phyloP scores from a whole-genome alignment of 2,888 invertebrate genomes.

The Troides oblongomaculatus region DNA sequence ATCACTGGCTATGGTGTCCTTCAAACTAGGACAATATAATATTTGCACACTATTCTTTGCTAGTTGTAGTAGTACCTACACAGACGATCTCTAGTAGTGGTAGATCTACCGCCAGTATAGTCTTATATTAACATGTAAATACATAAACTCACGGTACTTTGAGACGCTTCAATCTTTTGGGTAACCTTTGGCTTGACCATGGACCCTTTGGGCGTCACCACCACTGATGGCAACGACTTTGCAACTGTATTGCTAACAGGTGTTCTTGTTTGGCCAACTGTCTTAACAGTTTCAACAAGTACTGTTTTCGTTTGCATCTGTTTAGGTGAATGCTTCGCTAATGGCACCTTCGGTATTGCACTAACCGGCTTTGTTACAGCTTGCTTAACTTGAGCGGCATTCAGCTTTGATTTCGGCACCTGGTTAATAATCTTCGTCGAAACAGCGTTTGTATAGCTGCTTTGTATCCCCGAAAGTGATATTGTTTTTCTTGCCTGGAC shows the following conservation, averaged over 20 bases:
- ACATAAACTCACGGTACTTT: constrained; percentile 42
- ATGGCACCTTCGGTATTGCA: constrained; percentile 17
- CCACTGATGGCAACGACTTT: constrained; percentile 52
- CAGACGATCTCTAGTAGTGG: neutral
- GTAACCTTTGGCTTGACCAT: constrained; percentile 62
- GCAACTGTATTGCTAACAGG: constrained; percentile 38
- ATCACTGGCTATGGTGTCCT: too few relatives aligned
- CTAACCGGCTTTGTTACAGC: constrained; percentile 30
- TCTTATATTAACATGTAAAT: neutral
- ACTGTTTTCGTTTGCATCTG: constrained; percentile 34
- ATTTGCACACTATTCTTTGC: too few relatives aligned
- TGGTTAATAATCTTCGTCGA: constrained; percentile 31
- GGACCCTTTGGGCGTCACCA: constrained; percentile 58
- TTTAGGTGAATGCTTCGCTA: constrained; percentile 45
- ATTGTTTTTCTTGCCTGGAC: constrained; percentile 26
- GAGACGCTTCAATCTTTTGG: constrained; percentile 52
- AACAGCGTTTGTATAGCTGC: constrained; percentile 11
- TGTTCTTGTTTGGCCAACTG: constrained; percentile 33
- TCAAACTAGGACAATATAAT: too few relatives aligned
- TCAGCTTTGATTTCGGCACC: constrained; percentile 31
- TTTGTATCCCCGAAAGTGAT: constrained; percentile 22
- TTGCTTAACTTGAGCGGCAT: constrained; percentile 9
- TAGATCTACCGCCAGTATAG: too few relatives aligned
- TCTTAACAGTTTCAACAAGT: constrained; percentile 34
- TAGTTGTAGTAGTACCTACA: too few relatives aligned